Evolutionary conservation across 2,113 vertebrate genomes (phyloP).

Genomic region (Triplophysa tibetana): DNA sequence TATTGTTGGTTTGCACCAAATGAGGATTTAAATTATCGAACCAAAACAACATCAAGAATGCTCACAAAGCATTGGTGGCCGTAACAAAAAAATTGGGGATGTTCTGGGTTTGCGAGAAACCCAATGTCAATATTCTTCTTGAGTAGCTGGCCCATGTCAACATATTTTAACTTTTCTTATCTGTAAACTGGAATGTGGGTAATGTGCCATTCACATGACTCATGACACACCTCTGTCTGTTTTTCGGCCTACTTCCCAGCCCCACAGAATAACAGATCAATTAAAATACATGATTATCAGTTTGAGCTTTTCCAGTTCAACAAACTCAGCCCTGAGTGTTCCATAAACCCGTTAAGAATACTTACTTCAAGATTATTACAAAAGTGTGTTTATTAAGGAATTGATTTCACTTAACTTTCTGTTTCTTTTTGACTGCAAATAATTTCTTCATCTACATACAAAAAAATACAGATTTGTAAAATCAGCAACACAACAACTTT

Average conservation of each 20-base stretch:
- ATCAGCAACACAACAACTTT: too few species aligned
- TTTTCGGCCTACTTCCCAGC: constrained; percentile 2
- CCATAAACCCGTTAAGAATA: not conserved
- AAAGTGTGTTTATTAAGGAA: not conserved
- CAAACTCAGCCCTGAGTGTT: not conserved
- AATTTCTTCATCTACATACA: not conserved
- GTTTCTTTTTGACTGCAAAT: not conserved
- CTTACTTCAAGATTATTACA: too few species aligned
- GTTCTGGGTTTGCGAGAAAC: not conserved
- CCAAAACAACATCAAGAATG: not conserved
- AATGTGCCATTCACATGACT: not conserved
- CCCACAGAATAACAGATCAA: not conserved
- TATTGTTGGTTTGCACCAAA: not conserved
- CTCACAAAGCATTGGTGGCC: not conserved
- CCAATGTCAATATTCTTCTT: not conserved
- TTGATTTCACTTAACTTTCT: not conserved
- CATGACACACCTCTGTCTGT: not conserved
- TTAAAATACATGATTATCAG: not conserved
- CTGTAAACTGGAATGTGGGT: constrained; percentile 9
- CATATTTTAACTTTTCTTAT: constrained; percentile 6
- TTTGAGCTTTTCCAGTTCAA: constrained; percentile 13
- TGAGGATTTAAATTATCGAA: not conserved
- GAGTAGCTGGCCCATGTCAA: not conserved
- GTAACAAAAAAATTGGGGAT: not conserved
- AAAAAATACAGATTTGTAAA: not conserved